Evolutionary conservation across 1,140 invertebrate genomes (phyloP).

Genomic region (Drosophila prosaltans): DNA sequence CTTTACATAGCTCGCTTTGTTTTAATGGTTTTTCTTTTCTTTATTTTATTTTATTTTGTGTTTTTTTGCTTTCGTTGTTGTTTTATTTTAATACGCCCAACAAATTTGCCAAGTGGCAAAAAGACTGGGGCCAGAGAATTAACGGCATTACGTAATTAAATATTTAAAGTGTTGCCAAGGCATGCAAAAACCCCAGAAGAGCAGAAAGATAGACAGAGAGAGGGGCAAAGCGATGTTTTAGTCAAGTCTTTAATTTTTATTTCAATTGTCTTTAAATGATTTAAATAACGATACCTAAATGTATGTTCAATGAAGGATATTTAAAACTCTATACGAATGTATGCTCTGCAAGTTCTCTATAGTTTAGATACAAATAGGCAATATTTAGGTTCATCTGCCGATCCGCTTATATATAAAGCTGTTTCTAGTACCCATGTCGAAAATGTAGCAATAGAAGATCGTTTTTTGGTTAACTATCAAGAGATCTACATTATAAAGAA

Average conservation of each 20-base stretch:
- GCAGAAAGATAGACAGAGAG: too few species aligned
- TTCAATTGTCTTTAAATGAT: not conserved
- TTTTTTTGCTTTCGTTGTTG: conserved; percentile 12
- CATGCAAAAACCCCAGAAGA: conserved; percentile 18
- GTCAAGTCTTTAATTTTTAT: conserved; percentile 3
- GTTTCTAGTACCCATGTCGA: too few species aligned
- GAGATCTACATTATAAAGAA: too few species aligned
- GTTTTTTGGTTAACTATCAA: too few species aligned
- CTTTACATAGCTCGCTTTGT: conserved; percentile 17
- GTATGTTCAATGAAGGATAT: too few species aligned
- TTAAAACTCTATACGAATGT: too few species aligned
- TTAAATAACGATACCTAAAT: too few species aligned
- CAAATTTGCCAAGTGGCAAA: conserved; percentile 58
- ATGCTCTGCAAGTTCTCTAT: too few species aligned
- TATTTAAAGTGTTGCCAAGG: conserved; percentile 67
- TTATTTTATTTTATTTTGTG: conserved; percentile 6
- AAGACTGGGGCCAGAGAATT: conserved; percentile 48
- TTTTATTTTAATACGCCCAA: conserved; percentile 28
- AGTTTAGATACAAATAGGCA: too few species aligned
- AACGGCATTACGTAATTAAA: conserved; percentile 73
- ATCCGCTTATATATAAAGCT: too few species aligned
- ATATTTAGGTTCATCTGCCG: too few species aligned
- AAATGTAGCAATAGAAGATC: too few species aligned
- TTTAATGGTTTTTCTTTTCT: conserved; percentile 28
- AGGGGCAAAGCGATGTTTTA: not conserved